These are phyloP conservation scores for Alectura lathami DNA, from an alignment of 2,113 vertebrate genomes.

Conservation along the genomic window DNA sequence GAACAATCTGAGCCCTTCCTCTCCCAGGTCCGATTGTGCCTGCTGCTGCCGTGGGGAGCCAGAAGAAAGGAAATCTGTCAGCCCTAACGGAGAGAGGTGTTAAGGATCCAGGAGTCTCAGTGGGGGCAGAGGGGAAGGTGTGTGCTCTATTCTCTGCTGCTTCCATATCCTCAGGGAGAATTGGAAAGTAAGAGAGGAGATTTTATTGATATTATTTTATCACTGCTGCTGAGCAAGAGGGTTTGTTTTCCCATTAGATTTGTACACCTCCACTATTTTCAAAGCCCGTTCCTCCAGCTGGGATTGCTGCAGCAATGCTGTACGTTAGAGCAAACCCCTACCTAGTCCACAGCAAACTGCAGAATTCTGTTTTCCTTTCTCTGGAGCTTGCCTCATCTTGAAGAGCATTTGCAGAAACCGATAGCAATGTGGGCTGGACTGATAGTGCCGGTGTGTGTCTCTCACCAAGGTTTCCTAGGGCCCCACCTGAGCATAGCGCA, in stretches of 20 bases:
- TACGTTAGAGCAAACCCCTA: neutral
- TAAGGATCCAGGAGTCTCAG: neutral
- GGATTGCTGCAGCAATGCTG: neutral
- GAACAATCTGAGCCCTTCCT: neutral
- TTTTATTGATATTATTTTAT: neutral
- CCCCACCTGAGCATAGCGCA: neutral
- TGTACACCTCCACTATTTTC: neutral
- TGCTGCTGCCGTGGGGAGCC: neutral
- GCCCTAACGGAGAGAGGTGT: neutral
- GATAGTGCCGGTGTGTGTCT: too few relatives aligned
- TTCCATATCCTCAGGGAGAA: neutral
- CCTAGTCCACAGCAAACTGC: rapidly evolving
- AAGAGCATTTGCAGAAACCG: neutral
- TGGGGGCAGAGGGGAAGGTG: neutral
- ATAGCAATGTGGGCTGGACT: neutral
- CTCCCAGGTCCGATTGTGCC: rapidly evolving
- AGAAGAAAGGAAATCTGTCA: neutral
- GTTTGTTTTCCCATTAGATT: neutral
- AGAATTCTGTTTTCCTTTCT: neutral
- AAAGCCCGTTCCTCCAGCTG: neutral
- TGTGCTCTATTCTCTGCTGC: neutral
- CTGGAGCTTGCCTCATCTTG: rapidly evolving
- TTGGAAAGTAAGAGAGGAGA: neutral
- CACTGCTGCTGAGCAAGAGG: neutral
- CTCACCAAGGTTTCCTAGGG: neutral